Evolutionary conservation across 2,797 vertebrate species (phyloP).

Genomic region (Ctenopoma multispine): DNA sequence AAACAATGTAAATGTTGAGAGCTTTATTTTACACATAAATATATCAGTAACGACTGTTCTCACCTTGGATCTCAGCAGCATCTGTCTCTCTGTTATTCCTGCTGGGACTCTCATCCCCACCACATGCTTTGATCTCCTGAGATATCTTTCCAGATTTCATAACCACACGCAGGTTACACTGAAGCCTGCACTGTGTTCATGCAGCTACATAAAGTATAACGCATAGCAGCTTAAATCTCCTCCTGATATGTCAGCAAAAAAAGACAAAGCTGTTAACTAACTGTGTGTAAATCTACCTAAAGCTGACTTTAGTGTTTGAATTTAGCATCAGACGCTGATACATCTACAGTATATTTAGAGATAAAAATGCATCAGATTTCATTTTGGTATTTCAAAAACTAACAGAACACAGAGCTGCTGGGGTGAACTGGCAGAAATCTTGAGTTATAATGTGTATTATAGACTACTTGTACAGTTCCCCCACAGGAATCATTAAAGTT

Average conservation of each 20-base stretch:
- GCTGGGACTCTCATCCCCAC: slow-evolving; percentile 32
- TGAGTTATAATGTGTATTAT: slow-evolving; percentile 6
- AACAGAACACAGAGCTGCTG: background rate
- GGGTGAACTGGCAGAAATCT: background rate
- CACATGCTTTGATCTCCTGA: slow-evolving; percentile 38
- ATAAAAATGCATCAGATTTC: background rate
- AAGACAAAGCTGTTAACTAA: background rate
- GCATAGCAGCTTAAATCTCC: background rate
- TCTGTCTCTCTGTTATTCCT: slow-evolving; percentile 29
- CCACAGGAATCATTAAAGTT: slow-evolving; percentile 8
- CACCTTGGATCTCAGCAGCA: background rate
- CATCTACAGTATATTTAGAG: slow-evolving; percentile 6
- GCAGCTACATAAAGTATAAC: background rate
- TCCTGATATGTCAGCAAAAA: background rate
- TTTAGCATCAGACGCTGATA: background rate
- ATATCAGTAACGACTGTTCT: background rate
- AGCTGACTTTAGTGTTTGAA: background rate
- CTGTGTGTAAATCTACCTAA: background rate
- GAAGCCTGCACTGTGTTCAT: slow-evolving; percentile 11
- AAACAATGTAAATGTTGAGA: too few relatives aligned
- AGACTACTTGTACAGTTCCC: background rate
- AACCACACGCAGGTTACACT: slow-evolving; percentile 10
- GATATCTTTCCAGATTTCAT: slow-evolving; percentile 8
- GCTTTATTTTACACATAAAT: too few relatives aligned
- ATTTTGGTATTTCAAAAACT: background rate